Evolutionary conservation across 2,113 vertebrate genomes (phyloP), one percentile per base, ranked within the genome.

Genomic region (Felis chaus): DNA sequence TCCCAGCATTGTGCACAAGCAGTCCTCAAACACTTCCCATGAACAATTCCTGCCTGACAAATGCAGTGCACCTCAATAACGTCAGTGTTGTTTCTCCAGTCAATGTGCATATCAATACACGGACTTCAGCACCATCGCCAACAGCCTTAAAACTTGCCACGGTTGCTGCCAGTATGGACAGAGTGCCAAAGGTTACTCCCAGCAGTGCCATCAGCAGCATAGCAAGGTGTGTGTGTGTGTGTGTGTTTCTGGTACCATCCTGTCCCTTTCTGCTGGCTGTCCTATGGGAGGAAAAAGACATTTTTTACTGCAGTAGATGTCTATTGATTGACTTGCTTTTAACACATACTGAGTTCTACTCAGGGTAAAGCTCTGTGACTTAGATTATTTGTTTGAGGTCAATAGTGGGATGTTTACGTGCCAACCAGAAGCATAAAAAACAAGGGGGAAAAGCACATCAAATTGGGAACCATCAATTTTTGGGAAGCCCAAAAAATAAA

Each of bases 71-170:
- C 98, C 99, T 99, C 98, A 99, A 98, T 98, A 99, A 98, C 31
- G 99, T 99, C 98, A 99, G 99, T 33, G 99, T 99, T 86, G 99
- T 99, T 97, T 99, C 99, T 96, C 99, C 99, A 5, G 99, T 99
- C 98, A 99, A 99, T 97, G 99, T 99, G 98, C 99, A 99, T 97
- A 99, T 99, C 98, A 98, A 98, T 61, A 98, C 99, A 98, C 98
- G 99, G 98, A 99, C 99, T 99, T 99, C 99, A 83, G 99, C 99
- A 93, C 99, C 99, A 76, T 99, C 99, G 98, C 99, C 99, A 96
- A 99, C 99, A 96, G 99, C 99, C 99, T 99, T 99, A 99, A 99
- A 99, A 99, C 99, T 99, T 33, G 99, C 99, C 99, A 99, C 99
- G 86, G 99, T 99, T 86, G 99, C 99, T 98, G 99, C 99, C 99